These are phyloP conservation scores for Panulirus ornatus DNA, from an alignment of 1,140 invertebrate genomes.

Conservation along the genomic window DNA sequence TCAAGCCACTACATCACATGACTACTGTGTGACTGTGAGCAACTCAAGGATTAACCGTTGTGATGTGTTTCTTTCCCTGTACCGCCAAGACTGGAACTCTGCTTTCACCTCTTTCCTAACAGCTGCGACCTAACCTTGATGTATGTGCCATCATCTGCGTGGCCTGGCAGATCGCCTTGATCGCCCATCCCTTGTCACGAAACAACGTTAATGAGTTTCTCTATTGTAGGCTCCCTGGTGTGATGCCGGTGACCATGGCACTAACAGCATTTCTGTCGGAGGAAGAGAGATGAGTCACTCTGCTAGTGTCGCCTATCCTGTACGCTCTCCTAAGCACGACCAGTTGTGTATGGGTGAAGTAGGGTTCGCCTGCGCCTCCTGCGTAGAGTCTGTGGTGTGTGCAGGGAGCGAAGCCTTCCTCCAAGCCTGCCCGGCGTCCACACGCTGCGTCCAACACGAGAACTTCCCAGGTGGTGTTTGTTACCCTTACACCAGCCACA, in stretches of 20 bases:
- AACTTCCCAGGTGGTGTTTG: background rate
- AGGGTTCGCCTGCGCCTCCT: constrained; percentile 38
- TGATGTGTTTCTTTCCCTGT: too few relatives aligned
- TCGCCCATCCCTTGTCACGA: too few relatives aligned
- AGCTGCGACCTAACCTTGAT: too few relatives aligned
- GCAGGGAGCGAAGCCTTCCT: constrained; percentile 12
- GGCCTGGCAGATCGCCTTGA: too few relatives aligned
- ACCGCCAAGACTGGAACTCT: too few relatives aligned
- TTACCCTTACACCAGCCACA: background rate
- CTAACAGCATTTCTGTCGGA: background rate
- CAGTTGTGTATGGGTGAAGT: background rate
- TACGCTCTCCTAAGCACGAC: constrained; percentile 16
- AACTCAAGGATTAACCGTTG: too few relatives aligned
- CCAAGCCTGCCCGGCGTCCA: background rate
- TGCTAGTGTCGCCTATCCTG: background rate
- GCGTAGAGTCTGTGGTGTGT: constrained; percentile 18
- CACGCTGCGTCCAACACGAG: background rate
- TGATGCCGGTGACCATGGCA: background rate
- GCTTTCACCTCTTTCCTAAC: too few relatives aligned
- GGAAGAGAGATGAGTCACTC: background rate
- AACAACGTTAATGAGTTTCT: too few relatives aligned
- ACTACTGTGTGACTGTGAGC: too few relatives aligned
- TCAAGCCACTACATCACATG: too few relatives aligned
- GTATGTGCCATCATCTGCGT: too few relatives aligned
- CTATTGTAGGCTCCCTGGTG: background rate